phyloP scores from a whole-genome alignment of 2,797 vertebrate genomes.

The Scleropages formosus region DNA sequence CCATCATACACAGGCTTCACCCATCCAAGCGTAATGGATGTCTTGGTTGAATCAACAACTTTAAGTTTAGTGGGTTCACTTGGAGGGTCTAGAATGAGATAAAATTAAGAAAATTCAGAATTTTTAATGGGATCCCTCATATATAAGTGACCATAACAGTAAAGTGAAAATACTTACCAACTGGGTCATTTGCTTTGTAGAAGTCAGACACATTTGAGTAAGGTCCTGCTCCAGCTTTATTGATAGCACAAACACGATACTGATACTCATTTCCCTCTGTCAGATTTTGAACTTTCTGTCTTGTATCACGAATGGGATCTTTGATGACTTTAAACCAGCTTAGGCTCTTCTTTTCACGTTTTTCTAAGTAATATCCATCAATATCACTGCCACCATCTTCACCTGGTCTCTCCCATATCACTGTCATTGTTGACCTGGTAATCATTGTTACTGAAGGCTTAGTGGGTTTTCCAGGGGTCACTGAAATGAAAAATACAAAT shows the following conservation, averaged over 20 bases:
- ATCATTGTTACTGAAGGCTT: slow-evolving; percentile 86
- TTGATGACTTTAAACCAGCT: slow-evolving; percentile 97
- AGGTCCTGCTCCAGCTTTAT: slow-evolving; percentile 90
- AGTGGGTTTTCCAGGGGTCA: slow-evolving; percentile 89
- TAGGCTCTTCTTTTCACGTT: slow-evolving; percentile 94
- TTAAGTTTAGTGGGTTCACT: slow-evolving; percentile 88
- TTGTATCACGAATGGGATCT: slow-evolving; percentile 92
- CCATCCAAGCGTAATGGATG: slow-evolving; percentile 92
- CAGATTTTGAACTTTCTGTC: slow-evolving; percentile 88
- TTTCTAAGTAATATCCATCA: slow-evolving; percentile 93
- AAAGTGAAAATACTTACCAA: slow-evolving; percentile 73
- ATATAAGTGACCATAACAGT: background rate
- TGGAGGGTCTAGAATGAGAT: slow-evolving; percentile 79
- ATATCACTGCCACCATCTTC: slow-evolving; percentile 92
- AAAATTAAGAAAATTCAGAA: slow-evolving; percentile 22
- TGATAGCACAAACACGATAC: slow-evolving; percentile 90
- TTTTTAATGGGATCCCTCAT: background rate
- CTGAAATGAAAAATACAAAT: slow-evolving; percentile 58
- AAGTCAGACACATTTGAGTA: slow-evolving; percentile 88
- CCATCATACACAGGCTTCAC: slow-evolving; percentile 92
- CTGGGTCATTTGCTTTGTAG: slow-evolving; percentile 87
- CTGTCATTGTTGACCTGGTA: slow-evolving; percentile 93
- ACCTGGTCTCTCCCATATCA: slow-evolving; percentile 88
- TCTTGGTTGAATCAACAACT: slow-evolving; percentile 91
- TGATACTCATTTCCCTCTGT: slow-evolving; percentile 89